These are phyloP conservation scores for Stegodyphus dumicola DNA, from an alignment of 1,140 invertebrate species.

Conservation along the genomic window DNA sequence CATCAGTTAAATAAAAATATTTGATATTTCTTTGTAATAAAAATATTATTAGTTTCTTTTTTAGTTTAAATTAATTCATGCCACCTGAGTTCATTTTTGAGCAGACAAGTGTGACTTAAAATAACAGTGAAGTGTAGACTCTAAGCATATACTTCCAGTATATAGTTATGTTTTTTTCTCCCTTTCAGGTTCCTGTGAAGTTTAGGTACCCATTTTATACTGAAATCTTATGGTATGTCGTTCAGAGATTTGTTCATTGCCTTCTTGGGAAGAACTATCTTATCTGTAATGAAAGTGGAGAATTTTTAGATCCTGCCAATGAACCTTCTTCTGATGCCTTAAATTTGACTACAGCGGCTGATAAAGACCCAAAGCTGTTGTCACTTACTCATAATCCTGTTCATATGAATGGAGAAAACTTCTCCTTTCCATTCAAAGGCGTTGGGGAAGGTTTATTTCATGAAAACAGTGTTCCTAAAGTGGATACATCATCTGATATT, in stretches of 20 bases:
- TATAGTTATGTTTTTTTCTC: constrained; percentile 9
- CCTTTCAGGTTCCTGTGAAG: constrained; percentile 87
- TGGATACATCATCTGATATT: constrained; percentile 62
- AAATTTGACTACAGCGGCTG: constrained; percentile 17
- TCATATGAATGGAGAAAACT: constrained; percentile 32
- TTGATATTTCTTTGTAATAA: no score
- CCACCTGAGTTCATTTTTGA: no score
- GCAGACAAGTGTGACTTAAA: no score
- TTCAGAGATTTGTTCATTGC: constrained; percentile 91
- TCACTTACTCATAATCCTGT: constrained; percentile 44
- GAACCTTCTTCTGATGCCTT: constrained; percentile 29
- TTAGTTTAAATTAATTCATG: no score
- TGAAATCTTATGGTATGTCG: constrained; percentile 97
- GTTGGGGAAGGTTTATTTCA: constrained; percentile 15
- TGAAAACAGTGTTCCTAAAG: neutral
- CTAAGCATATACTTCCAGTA: no score
- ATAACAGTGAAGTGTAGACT: neutral
- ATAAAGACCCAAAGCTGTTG: constrained; percentile 42
- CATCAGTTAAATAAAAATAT: no score
- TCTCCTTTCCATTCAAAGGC: constrained; percentile 48
- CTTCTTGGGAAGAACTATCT: constrained; percentile 84
- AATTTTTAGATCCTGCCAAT: constrained; percentile 34
- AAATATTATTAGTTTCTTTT: no score
- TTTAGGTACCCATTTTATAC: constrained; percentile 98
- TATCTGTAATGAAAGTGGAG: constrained; percentile 62